Evolutionary conservation across 1,140 invertebrate species (phyloP).

Genomic region (roundworm (Caenorhabditis elegans)): WBcel235 BX284604.4:11103501-11104000

Average conservation of each 20-base stretch:
- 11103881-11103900: too few species aligned
- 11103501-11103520: too few species aligned
- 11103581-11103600: neutral
- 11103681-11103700: neutral
- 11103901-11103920: too few species aligned
- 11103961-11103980: neutral
- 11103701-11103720: neutral
- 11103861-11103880: too few species aligned
- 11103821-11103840: neutral
- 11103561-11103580: neutral
- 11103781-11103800: neutral
- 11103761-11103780: too few species aligned
- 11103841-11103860: neutral
- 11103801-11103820: neutral
- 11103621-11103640: slow-evolving; percentile 18
- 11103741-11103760: neutral
- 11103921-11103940: too few species aligned
- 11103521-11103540: too few species aligned
- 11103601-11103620: neutral
- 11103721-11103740: neutral
- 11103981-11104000: neutral
- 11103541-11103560: too few species aligned
- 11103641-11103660: neutral
- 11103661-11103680: slow-evolving; percentile 2
- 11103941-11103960: neutral